Conservation (phyloP, 2,113 vertebrate genomes). For the Daboia siamensis region DNA sequence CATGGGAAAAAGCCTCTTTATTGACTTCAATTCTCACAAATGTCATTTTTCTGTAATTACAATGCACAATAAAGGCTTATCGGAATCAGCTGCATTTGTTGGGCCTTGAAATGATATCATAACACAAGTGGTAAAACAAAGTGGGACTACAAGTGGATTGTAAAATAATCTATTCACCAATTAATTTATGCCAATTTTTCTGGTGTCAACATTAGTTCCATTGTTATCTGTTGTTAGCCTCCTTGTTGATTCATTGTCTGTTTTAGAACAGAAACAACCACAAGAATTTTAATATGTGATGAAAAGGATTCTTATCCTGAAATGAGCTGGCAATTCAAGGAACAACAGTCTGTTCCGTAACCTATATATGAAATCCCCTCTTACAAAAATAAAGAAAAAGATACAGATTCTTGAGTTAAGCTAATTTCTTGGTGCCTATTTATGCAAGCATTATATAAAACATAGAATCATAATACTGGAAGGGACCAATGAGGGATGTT, state of each 20-base stretch:
- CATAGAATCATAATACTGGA: not conserved
- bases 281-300: constrained; percentile 1
- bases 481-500: not conserved
- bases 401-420: not conserved
- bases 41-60: not conserved
- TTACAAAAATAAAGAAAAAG: not conserved
- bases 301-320: constrained; percentile 32
- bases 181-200: constrained; percentile 13
- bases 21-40: constrained; percentile 6
- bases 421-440: not conserved
- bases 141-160: constrained; percentile 33
- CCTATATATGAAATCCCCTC: not conserved
- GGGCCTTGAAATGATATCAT: constrained; percentile 70
- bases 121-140: constrained; percentile 56
- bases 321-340: constrained; percentile 10
- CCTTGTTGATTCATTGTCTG: constrained; percentile 32
- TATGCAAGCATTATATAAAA: not conserved
- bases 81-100: constrained; percentile 63
- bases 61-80: constrained; percentile 67
- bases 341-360: not conserved
- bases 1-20: not conserved
- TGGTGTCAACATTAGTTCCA: constrained; percentile 40
- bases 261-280: constrained; percentile 36
- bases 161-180: constrained; percentile 61
- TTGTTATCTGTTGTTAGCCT: constrained; percentile 54